Evolutionary conservation across 2,797 vertebrate species (phyloP).

Genomic region (Alectoris magna): DNA sequence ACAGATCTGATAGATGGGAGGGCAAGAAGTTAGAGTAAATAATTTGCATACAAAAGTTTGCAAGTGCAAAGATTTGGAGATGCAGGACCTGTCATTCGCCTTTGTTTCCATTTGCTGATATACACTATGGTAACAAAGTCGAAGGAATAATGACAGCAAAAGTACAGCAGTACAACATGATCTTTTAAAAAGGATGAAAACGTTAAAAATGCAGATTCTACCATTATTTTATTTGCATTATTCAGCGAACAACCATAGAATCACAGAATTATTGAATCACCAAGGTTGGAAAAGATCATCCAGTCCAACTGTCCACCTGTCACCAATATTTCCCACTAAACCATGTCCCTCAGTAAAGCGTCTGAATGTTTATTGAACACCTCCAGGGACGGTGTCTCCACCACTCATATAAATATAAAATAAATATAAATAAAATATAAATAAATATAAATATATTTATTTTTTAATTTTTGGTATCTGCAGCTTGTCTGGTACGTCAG

Average conservation of each 20-base stretch:
- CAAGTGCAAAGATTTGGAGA: slow-evolving; percentile 1
- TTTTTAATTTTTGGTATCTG: no score
- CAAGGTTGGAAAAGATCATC: no score
- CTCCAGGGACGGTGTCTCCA: no score
- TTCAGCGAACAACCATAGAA: no score
- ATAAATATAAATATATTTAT: no score
- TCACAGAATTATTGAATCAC: no score
- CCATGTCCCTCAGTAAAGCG: no score
- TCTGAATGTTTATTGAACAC: no score
- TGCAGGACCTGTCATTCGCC: not conserved
- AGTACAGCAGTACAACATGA: not conserved
- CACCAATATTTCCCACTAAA: no score
- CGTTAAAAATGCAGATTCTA: not conserved
- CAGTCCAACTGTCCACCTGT: no score
- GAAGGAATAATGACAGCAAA: not conserved
- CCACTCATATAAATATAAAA: not conserved
- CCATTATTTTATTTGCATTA: not conserved
- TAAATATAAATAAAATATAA: no score
- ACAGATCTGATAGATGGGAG: not conserved
- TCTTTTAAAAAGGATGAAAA: not conserved
- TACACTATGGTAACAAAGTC: not conserved
- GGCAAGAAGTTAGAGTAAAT: not conserved
- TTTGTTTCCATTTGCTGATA: not conserved
- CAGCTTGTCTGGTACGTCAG: no score
- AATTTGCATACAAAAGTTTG: not conserved